A percentile compares a stretch with the other conserved stretches of the same genome.
phyloP scores from a whole-genome alignment of 2,888 invertebrate species.

The Mimas tiliae region DNA sequence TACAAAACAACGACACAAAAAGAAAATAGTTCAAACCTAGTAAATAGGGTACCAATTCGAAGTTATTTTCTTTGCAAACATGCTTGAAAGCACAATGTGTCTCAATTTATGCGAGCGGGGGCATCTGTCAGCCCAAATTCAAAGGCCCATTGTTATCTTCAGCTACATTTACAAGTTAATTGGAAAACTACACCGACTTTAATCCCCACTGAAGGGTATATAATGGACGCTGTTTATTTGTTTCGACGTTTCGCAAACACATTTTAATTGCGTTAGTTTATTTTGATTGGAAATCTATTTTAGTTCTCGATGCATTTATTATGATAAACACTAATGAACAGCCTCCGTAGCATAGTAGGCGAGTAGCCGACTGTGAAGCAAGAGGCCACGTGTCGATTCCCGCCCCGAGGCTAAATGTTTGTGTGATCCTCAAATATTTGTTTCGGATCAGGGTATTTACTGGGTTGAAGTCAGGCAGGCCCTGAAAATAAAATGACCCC shows the following conservation, averaged over 20 bases:
- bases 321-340: no score
- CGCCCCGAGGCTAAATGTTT: no score
- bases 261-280: slow-evolving; percentile 27
- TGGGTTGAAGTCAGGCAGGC: no score
- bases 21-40: background rate
- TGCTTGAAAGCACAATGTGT: slow-evolving; percentile 37
- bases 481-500: no score
- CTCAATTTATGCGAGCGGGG: slow-evolving; percentile 38
- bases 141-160: slow-evolving; percentile 30
- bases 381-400: no score
- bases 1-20: no score
- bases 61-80: slow-evolving; percentile 29
- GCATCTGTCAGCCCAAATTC: slow-evolving; percentile 34
- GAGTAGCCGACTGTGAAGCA: no score
- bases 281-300: slow-evolving; percentile 16
- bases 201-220: slow-evolving; percentile 42
- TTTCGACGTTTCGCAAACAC: slow-evolving; percentile 45
- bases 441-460: no score
- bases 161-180: slow-evolving; percentile 51
- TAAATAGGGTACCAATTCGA: background rate
- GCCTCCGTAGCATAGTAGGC: no score
- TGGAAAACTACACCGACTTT: slow-evolving; percentile 57
- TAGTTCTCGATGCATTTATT: background rate
- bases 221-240: slow-evolving; percentile 47
- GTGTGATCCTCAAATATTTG: no score